Percentiles rank a stretch among this genome's conserved stretches.
Conservation (phyloP, 2,113 vertebrate species). For the Cyphomyrus discorhynchus region DNA sequence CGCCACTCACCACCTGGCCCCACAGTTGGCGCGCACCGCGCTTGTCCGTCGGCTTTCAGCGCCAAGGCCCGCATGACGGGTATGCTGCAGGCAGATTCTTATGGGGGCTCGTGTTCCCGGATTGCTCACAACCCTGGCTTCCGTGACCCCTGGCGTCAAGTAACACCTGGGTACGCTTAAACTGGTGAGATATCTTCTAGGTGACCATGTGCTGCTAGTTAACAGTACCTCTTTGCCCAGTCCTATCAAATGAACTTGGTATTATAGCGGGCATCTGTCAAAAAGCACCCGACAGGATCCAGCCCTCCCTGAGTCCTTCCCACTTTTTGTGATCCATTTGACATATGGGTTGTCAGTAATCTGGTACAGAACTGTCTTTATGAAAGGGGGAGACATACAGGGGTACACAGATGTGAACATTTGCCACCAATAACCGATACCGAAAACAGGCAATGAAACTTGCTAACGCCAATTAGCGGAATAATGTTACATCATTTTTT, state of each 20-base stretch:
- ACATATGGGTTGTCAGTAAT: not conserved
- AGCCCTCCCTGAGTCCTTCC: not conserved
- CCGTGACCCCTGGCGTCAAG: not conserved
- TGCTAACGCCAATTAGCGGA: not conserved
- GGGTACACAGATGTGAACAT: not conserved
- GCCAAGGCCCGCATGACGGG: not conserved
- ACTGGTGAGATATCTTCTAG: not conserved
- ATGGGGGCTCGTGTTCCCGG: not conserved
- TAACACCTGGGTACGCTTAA: not conserved
- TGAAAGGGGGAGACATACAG: not conserved
- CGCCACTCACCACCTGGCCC: not conserved
- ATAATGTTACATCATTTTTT: not conserved
- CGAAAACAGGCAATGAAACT: not conserved
- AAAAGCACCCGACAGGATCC: not conserved
- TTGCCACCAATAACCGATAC: not conserved
- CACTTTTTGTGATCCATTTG: not conserved
- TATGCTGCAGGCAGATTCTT: not conserved
- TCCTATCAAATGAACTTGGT: not conserved
- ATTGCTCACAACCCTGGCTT: not conserved
- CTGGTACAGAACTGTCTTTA: not conserved
- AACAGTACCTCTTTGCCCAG: not conserved
- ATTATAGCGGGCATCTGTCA: not conserved
- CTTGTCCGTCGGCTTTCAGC: not conserved
- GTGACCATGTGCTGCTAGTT: not conserved
- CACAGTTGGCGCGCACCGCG: not conserved